Percentiles rank a stretch among this genome's conserved stretches.
phyloP scores from a whole-genome alignment of 2,888 invertebrate species.

The Dryococelus australis region DNA sequence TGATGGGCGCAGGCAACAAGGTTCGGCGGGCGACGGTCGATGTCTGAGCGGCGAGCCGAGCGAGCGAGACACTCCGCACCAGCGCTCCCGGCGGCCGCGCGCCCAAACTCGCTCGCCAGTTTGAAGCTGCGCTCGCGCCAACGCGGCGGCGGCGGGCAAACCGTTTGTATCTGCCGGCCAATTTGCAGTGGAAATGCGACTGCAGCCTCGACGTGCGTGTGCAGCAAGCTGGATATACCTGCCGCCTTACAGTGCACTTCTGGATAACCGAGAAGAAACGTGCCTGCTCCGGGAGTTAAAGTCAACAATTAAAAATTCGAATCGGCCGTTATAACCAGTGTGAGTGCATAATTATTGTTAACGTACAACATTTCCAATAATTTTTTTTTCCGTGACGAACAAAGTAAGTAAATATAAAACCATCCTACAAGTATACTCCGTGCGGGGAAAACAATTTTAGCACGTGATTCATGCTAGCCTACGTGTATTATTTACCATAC shows the following conservation, averaged over 20 bases:
- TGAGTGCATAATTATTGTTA: neutral
- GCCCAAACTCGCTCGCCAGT: neutral
- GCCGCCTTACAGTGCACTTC: neutral
- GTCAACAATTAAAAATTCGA: neutral
- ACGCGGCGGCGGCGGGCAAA: neutral
- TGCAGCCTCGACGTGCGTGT: conserved; percentile 5
- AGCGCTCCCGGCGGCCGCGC: neutral
- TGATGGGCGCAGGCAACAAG: too few relatives aligned
- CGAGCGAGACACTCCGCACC: neutral
- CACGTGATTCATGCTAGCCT: too few relatives aligned
- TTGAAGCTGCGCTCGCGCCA: neutral
- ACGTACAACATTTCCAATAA: neutral
- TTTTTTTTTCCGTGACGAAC: neutral
- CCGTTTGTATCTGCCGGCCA: neutral
- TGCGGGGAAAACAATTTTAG: too few relatives aligned
- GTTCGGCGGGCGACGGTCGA: neutral
- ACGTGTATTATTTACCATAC: too few relatives aligned
- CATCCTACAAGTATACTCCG: too few relatives aligned
- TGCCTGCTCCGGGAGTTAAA: neutral
- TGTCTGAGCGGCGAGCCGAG: neutral
- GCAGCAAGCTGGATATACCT: neutral
- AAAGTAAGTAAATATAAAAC: too few relatives aligned
- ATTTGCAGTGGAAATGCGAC: neutral
- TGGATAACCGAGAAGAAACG: neutral
- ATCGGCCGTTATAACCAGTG: neutral